These are phyloP conservation scores for Pollicipes pollicipes DNA, from an alignment of 1,140 invertebrate genomes.

Conservation along the genomic window DNA sequence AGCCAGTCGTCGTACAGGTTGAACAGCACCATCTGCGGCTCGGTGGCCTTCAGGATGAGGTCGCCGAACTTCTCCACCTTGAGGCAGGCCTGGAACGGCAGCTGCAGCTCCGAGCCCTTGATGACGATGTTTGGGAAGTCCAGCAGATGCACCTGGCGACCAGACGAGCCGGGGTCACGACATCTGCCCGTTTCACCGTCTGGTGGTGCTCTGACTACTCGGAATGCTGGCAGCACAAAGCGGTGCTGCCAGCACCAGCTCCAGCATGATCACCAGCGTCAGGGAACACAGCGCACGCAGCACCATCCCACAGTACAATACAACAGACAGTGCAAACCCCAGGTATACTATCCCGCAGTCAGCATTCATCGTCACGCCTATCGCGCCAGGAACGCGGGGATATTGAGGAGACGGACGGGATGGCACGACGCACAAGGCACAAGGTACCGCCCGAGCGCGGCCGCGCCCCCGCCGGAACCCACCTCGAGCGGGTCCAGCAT, in stretches of 20 bases:
- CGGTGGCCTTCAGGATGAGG: conserved; percentile 94
- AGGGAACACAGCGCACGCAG: no score
- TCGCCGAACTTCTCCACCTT: conserved; percentile 99
- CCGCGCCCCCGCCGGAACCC: no score
- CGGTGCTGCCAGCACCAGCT: background rate
- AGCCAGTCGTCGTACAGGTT: conserved; percentile 99
- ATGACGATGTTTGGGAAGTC: conserved; percentile 99
- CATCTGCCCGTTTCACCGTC: conserved; percentile 96
- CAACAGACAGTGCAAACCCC: no score
- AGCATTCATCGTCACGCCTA: no score
- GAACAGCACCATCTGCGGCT: conserved; percentile 99
- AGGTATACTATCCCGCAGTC: no score
- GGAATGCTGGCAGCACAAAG: conserved; percentile 69
- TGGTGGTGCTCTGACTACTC: conserved; percentile 99
- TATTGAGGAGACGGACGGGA: no score
- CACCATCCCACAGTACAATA: no score
- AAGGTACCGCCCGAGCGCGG: no score
- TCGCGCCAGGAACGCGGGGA: no score
- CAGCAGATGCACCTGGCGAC: conserved; percentile 88
- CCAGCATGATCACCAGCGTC: no score
- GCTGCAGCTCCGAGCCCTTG: conserved; percentile 93
- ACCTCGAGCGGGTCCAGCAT: conserved; percentile 96
- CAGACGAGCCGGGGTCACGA: no score
- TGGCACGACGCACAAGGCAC: no score
- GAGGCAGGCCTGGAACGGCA: conserved; percentile 97